Evolutionary conservation across 2,888 invertebrate species (phyloP).

Genomic region (Drosophila conformis): DNA sequence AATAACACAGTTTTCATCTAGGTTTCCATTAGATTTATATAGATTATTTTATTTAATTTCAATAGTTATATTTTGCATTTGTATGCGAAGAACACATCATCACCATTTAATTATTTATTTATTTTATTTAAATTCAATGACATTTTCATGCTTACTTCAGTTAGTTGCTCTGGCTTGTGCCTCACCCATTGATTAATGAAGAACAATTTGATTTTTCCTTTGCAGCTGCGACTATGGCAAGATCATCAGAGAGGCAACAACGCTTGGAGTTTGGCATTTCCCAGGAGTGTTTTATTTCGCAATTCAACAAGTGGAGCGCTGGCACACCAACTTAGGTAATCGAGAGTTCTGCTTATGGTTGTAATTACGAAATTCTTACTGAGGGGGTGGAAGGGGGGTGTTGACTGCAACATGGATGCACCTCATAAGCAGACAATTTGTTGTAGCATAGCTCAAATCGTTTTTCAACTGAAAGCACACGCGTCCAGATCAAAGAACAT

Average conservation of each 20-base stretch:
- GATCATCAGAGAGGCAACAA: constrained; percentile 33
- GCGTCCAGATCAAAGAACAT: constrained; percentile 2
- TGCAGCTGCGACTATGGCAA: constrained; percentile 28
- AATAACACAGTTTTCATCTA: not conserved
- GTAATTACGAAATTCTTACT: constrained; percentile 53
- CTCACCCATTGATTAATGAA: constrained; percentile 13
- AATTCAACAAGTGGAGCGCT: constrained; percentile 22
- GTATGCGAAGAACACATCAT: not conserved
- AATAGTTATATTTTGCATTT: not conserved
- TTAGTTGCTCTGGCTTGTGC: not conserved
- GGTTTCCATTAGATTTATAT: not conserved
- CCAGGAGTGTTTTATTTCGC: constrained; percentile 64
- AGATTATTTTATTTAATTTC: not conserved
- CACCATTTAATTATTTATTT: not conserved
- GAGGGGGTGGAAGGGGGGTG: constrained; percentile 3
- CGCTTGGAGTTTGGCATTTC: constrained; percentile 48
- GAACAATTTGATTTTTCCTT: constrained; percentile 25
- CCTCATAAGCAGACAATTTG: constrained; percentile 77
- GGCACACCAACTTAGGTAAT: constrained; percentile 47
- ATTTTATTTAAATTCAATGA: not conserved
- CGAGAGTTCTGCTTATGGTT: constrained; percentile 61
- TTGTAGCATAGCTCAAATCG: constrained; percentile 39
- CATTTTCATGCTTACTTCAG: not conserved
- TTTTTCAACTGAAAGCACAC: constrained; percentile 19
- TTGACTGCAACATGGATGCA: constrained; percentile 47